Evolutionary conservation across 2,888 invertebrate species (phyloP).

Genomic region (Agrenia bidenticulata): DNA sequence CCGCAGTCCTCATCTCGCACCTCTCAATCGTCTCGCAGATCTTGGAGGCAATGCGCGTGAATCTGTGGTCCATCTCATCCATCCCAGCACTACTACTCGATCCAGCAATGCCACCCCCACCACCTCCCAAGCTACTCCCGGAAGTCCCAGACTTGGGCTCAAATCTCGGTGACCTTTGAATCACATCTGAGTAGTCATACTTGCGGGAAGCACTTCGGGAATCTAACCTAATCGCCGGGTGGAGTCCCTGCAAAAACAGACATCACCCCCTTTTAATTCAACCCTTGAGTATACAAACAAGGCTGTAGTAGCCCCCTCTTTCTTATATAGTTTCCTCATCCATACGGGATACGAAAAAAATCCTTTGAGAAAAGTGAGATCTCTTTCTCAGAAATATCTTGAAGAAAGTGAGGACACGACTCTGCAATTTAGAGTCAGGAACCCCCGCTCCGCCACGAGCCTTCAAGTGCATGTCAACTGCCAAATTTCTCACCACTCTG

Average conservation of each 20-base stretch:
- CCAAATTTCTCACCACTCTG: conserved; percentile 9
- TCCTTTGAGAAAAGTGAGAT: too few relatives aligned
- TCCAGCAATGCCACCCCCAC: too few relatives aligned
- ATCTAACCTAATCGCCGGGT: conserved; percentile 66
- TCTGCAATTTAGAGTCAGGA: conserved; percentile 15
- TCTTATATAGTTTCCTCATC: too few relatives aligned
- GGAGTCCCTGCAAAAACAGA: conserved; percentile 57
- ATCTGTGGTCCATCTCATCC: conserved; percentile 65
- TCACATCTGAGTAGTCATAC: conserved; percentile 54
- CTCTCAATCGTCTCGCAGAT: conserved; percentile 75
- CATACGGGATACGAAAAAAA: too few relatives aligned
- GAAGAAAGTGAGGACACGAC: conserved; percentile 50
- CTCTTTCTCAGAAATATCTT: too few relatives aligned
- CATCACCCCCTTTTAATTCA: too few relatives aligned
- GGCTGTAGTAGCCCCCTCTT: too few relatives aligned
- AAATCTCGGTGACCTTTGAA: conserved; percentile 60
- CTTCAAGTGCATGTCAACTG: conserved; percentile 1
- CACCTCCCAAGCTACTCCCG: too few relatives aligned
- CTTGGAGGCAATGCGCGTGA: conserved; percentile 67
- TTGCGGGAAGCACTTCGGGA: conserved; percentile 60
- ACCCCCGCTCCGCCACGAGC: background rate
- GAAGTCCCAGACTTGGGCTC: conserved; percentile 53
- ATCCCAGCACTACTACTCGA: background rate
- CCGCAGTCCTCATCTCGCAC: conserved; percentile 75
- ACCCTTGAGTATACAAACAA: too few relatives aligned